Evolutionary conservation across 1,140 invertebrate species (phyloP).

Genomic region (Orius laevigatus): DNA sequence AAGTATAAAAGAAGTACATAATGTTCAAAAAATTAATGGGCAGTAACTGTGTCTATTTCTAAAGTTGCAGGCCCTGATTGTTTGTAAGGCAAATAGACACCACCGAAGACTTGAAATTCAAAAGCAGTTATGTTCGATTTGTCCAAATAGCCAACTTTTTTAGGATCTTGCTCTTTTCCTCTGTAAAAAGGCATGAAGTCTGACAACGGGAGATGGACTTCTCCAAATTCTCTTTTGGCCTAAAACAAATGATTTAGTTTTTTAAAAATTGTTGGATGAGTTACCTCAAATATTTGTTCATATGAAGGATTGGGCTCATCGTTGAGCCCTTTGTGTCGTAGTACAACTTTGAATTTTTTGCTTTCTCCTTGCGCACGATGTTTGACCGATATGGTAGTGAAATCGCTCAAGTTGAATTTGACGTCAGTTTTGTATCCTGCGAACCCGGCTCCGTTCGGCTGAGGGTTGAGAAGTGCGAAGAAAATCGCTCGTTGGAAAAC

Average conservation of each 20-base stretch:
- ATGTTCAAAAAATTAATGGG: constrained; percentile 5
- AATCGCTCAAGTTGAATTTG: constrained; percentile 31
- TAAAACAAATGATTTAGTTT: background rate
- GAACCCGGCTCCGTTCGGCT: constrained; percentile 51
- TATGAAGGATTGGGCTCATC: constrained; percentile 38
- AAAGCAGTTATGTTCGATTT: constrained; percentile 40
- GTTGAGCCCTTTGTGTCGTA: constrained; percentile 38
- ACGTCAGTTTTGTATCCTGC: constrained; percentile 37
- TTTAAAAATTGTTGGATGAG: background rate
- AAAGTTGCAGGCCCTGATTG: constrained; percentile 46
- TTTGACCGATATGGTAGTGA: constrained; percentile 33
- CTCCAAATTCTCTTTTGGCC: constrained; percentile 28
- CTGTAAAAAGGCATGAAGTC: constrained; percentile 46
- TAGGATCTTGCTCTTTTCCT: constrained; percentile 35
- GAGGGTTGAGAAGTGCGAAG: constrained; percentile 48
- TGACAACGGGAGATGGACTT: constrained; percentile 32
- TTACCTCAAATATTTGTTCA: constrained; percentile 44
- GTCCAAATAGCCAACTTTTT: constrained; percentile 34
- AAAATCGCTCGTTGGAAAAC: constrained; percentile 44
- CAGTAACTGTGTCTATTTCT: constrained; percentile 36
- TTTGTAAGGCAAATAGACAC: constrained; percentile 45
- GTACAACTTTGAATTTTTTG: constrained; percentile 38
- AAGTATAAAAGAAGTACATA: too few species aligned
- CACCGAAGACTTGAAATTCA: constrained; percentile 48
- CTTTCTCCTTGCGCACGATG: constrained; percentile 40